Base-by-base conservation (phyloP, 2,113 vertebrate species). In the Melanerpes formicivorus region DNA sequence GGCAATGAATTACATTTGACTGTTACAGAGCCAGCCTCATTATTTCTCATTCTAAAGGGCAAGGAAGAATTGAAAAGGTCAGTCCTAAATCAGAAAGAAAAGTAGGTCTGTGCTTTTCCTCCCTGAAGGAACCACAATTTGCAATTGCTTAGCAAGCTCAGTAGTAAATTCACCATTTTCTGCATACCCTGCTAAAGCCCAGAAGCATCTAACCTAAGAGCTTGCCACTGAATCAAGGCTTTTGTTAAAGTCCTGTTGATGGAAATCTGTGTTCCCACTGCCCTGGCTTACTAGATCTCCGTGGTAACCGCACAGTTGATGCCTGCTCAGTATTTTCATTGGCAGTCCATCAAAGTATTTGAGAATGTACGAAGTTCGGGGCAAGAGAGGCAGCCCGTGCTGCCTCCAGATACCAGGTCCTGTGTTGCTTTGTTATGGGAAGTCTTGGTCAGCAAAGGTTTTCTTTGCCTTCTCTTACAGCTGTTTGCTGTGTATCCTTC, bases 271-370 rank as follows among this genome's bases (percentile, higher is more conserved):
- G 96, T 95, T 95, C 97, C 97, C 96, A 37, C 96, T 70, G 95
- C 97, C 93, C 91, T 40, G 30, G 84, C 96, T 96, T 89, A 95
- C 93, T 67, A 81, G 50, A 95, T 98, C 95, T 58, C 98, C 93
- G 80, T 95, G 97, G 98, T 95, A 98, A 96, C 97, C 3, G 62
- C 92, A 79, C 75, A 88, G 74, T 65, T 18, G 93, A 93, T 95
- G 88, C 97, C 96, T 96, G 96, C 91, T 95, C 91, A 48, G 34
- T 98, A 96, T 98, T 99, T 98, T 96, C 97, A 85, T 98, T 98
- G 98, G 98, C 97, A 92, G 66, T 14, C 67, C 97, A 97, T 98
- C 98, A 98, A 98, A 98, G 97, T 85, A 6, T 14, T 4, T 0
- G 44, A 44, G 92, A 94, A 96, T 17, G 70, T 72, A 90, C 75